Conservation (phyloP, 2,888 invertebrate genomes). For the Cheilosia variabilis region DNA sequence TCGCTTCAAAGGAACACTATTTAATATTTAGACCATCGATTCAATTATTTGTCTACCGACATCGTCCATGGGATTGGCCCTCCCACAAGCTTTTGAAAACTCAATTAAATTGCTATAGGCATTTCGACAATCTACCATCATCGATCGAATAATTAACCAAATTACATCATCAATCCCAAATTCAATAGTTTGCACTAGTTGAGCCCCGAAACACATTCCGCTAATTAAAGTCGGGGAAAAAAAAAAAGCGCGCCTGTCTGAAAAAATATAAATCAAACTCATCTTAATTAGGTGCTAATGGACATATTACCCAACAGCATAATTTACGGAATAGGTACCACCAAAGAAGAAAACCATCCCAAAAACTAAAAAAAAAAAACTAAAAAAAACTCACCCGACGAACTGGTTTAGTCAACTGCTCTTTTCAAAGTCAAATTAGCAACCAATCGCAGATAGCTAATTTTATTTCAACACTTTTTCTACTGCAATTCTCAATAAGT, state of each 20-base stretch:
- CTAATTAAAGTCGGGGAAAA: not conserved
- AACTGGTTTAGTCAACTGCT: constrained; percentile 15
- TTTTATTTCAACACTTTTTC: no score
- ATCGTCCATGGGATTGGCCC: no score
- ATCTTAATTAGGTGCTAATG: constrained; percentile 27
- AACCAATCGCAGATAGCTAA: no score
- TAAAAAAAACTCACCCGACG: constrained; percentile 30
- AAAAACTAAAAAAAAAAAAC: not conserved
- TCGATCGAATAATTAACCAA: not conserved
- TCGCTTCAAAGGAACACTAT: no score
- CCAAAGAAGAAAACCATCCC: not conserved
- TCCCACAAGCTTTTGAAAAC: no score
- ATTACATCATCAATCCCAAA: no score
- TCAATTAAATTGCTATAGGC: no score
- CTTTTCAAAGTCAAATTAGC: not conserved
- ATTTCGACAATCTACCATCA: not conserved
- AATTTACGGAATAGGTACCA: not conserved
- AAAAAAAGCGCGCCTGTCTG: not conserved
- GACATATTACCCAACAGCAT: constrained; percentile 18
- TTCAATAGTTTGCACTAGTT: not conserved
- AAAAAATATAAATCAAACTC: constrained; percentile 8
- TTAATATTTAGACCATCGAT: no score
- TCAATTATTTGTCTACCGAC: no score
- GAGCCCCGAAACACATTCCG: not conserved
- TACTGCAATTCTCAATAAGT: constrained; percentile 19